Percentiles rank a stretch among this genome's conserved stretches.
Conservation (phyloP, 2,113 vertebrate species). For the Polypterus bichir region DNA sequence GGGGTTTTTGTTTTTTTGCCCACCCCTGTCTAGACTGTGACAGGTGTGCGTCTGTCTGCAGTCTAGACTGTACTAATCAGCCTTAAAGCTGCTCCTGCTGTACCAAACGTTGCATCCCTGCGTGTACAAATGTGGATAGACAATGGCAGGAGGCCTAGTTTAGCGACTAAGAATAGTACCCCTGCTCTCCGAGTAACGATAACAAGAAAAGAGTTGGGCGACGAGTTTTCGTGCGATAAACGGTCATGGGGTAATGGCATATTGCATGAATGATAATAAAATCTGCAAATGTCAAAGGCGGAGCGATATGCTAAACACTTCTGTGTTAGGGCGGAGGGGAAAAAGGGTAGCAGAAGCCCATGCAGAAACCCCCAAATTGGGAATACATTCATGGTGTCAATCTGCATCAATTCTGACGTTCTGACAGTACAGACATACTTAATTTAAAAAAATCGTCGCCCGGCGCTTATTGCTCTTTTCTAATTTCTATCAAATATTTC, state of each 20-base stretch:
- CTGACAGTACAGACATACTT: too few relatives aligned
- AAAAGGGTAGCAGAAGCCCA: too few relatives aligned
- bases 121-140: not conserved
- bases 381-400: too few relatives aligned
- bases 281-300: too few relatives aligned
- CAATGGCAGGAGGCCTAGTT: not conserved
- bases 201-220: not conserved
- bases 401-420: too few relatives aligned
- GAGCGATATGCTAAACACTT: too few relatives aligned
- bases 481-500: too few relatives aligned
- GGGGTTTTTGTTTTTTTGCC: conserved; percentile 38
- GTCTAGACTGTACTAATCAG: conserved; percentile 44
- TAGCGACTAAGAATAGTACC: not conserved
- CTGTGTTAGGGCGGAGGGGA: too few relatives aligned
- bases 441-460: too few relatives aligned
- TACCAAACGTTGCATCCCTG: too few relatives aligned
- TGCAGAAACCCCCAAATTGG: too few relatives aligned
- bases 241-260: not conserved
- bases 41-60: conserved; percentile 53
- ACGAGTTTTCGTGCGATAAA: not conserved
- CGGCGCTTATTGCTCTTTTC: too few relatives aligned
- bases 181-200: not conserved
- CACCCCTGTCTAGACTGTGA: conserved; percentile 61
- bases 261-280: not conserved
- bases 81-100: conserved; percentile 20